A percentile compares a stretch with the other conserved stretches of the same genome.
phyloP scores from a whole-genome alignment of 2,888 invertebrate species.

The Sphaeridia pumilis region DNA sequence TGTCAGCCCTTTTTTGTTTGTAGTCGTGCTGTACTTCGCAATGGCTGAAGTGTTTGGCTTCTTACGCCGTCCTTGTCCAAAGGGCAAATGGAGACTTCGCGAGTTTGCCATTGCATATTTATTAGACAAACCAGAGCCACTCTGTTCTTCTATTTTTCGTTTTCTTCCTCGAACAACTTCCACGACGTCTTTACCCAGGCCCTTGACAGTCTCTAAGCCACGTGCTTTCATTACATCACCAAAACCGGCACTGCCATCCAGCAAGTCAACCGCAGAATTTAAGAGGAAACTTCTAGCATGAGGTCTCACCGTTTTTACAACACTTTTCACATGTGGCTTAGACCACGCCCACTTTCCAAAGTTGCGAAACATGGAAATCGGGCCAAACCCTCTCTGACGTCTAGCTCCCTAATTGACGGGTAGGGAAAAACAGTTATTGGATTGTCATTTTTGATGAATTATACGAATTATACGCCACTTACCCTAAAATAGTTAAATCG shows the following conservation, averaged over 20 bases:
- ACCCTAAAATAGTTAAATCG: not conserved
- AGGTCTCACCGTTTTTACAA: not conserved
- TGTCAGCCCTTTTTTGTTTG: not conserved
- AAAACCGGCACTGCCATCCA: not conserved
- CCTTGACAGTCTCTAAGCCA: not conserved
- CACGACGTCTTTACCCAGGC: not conserved
- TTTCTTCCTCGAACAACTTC: too few species aligned
- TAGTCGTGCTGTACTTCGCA: too few species aligned
- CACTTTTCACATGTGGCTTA: not conserved
- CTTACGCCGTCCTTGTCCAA: not conserved
- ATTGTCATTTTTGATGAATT: too few species aligned
- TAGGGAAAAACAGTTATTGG: too few species aligned
- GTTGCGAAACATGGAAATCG: not conserved
- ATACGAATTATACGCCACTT: too few species aligned
- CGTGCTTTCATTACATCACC: not conserved
- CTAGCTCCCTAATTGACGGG: not conserved
- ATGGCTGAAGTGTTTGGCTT: not conserved
- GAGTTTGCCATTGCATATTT: not conserved
- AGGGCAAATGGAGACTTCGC: not conserved
- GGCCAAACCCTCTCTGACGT: not conserved
- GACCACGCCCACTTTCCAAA: not conserved
- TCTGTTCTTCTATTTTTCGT: not conserved
- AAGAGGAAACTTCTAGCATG: not conserved
- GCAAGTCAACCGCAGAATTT: not conserved
- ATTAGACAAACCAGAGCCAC: not conserved